Evolutionary conservation across 92 coral and sea anemone genomes (phyloP).

Genomic region (Anthopleura xanthogrammica): DNA sequence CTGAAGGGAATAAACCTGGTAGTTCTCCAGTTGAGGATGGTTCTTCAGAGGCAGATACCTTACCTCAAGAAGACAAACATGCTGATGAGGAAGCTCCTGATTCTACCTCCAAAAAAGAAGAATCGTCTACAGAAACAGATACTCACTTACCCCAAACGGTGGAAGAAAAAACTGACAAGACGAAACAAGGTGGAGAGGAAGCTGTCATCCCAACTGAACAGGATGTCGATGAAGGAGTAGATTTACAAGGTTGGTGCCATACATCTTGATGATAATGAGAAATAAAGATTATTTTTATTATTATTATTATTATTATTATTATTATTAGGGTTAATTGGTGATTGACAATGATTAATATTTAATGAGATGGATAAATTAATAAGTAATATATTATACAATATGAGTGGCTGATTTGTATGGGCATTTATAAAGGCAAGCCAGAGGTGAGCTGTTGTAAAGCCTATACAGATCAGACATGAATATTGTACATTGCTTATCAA

Average conservation of each 20-base stretch:
- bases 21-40: background rate
- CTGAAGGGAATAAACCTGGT: background rate
- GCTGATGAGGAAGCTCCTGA: constrained; percentile 1
- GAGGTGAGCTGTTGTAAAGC: no score
- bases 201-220: constrained; percentile 34
- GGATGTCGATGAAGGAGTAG: constrained; percentile 94
- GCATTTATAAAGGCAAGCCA: no score
- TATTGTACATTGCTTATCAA: no score
- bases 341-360: no score
- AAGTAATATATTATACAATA: no score
- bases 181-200: constrained; percentile 22
- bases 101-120: background rate
- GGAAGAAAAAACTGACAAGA: constrained; percentile 9
- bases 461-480: no score
- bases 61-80: background rate
- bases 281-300: background rate
- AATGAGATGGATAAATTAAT: no score
- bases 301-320: background rate
- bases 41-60: background rate
- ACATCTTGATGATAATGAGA: background rate
- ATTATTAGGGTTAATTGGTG: no score
- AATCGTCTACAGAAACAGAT: constrained; percentile 1
- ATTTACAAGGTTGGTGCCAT: constrained; percentile 73
- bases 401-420: no score
- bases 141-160: background rate